Conservation (phyloP, 1,140 invertebrate genomes). For the Chelonus insularis region DNA sequence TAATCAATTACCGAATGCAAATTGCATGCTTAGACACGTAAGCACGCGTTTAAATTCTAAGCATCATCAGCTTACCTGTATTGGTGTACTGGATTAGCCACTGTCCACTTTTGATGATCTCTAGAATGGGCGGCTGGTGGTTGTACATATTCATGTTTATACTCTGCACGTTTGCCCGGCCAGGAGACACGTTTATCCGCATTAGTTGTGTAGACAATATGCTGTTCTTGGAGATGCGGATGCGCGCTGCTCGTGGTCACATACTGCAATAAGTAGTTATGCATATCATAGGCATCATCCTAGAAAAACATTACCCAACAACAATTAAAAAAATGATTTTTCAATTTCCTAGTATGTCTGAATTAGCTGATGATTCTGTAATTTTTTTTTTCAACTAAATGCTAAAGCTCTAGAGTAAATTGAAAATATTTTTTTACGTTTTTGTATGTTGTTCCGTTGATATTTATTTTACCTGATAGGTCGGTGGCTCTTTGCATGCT, state of each 20-base stretch:
- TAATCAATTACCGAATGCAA: slow-evolving; percentile 5
- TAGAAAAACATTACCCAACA: slow-evolving; percentile 48
- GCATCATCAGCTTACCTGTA: slow-evolving; percentile 57
- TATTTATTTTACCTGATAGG: slow-evolving; percentile 52
- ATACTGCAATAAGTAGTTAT: slow-evolving; percentile 63
- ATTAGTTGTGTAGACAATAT: slow-evolving; percentile 62
- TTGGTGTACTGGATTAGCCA: slow-evolving; percentile 63
- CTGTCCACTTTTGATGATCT: slow-evolving; percentile 61
- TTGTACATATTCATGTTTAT: slow-evolving; percentile 65
- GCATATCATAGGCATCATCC: slow-evolving; percentile 56
- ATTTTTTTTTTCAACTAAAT: neutral
- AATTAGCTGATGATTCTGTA: slow-evolving; percentile 12
- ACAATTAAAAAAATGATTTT: neutral
- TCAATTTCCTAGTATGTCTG: neutral
- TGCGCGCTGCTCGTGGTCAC: slow-evolving; percentile 58
- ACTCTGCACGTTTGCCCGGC: slow-evolving; percentile 61
- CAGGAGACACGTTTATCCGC: slow-evolving; percentile 66
- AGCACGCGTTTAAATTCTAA: neutral
- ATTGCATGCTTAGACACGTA: neutral
- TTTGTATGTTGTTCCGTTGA: neutral
- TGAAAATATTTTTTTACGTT: too few species aligned
- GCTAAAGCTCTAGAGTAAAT: neutral
- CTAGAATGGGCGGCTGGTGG: slow-evolving; percentile 68
- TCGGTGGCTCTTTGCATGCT: slow-evolving; percentile 60
- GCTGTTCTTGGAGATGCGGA: slow-evolving; percentile 61